Conservation (phyloP, 2,113 vertebrate species). For the Galemys pyrenaicus region DNA sequence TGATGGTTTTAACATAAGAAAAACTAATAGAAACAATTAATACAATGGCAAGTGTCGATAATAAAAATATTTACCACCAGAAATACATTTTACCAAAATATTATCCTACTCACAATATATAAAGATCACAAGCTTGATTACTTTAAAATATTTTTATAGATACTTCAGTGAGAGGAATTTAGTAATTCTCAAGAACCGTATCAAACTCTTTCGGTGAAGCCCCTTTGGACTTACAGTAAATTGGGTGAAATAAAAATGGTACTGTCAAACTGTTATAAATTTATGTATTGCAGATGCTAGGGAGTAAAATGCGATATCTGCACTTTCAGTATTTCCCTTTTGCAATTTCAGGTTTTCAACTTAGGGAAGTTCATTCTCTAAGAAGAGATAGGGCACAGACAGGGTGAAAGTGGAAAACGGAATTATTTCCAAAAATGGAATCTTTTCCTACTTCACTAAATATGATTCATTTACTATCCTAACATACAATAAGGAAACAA, state of each 20-base stretch:
- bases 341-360: slow-evolving; percentile 17
- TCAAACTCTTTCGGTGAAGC: neutral
- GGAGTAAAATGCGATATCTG: neutral
- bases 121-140: neutral
- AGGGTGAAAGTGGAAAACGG: neutral
- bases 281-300: neutral
- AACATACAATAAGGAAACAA: neutral
- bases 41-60: neutral
- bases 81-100: neutral
- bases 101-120: neutral
- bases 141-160: neutral
- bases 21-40: slow-evolving; percentile 52
- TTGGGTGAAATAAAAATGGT: neutral
- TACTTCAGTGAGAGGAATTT: slow-evolving; percentile 1
- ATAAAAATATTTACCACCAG: slow-evolving; percentile 29
- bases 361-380: neutral
- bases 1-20: slow-evolving; percentile 32
- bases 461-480: neutral
- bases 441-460: neutral
- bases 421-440: neutral
- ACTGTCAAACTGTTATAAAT: neutral
- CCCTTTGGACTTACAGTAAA: neutral
- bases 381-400: neutral
- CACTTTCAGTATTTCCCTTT: slow-evolving; percentile 11
- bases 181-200: neutral